Evolutionary conservation across 2,797 vertebrate species (phyloP).

Genomic region (Manis javanica): DNA sequence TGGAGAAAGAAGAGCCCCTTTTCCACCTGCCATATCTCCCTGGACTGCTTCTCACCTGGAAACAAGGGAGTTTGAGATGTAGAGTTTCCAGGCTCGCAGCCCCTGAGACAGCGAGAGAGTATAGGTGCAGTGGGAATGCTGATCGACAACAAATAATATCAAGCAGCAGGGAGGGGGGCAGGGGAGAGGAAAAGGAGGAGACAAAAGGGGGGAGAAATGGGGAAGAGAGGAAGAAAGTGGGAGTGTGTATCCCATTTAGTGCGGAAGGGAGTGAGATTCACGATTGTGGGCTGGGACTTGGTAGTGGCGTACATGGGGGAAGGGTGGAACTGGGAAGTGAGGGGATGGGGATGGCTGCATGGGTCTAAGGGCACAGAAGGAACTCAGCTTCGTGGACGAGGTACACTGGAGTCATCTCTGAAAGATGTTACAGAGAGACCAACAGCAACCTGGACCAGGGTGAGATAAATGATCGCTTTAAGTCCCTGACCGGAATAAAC

Average conservation of each 20-base stretch:
- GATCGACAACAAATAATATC: not conserved
- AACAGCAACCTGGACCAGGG: not conserved
- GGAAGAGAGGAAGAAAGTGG: not conserved
- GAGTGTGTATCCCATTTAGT: too few species aligned
- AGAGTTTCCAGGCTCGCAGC: not conserved
- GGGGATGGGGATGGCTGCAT: not conserved
- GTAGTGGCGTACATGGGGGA: too few species aligned
- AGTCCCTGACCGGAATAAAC: not conserved
- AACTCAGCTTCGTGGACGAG: not conserved
- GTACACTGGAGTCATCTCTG: not conserved
- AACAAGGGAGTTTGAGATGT: not conserved
- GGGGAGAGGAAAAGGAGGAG: too few species aligned
- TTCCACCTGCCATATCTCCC: not conserved
- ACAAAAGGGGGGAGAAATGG: too few species aligned
- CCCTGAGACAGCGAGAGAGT: not conserved
- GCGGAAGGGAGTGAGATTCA: not conserved
- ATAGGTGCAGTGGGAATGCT: not conserved
- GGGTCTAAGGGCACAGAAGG: not conserved
- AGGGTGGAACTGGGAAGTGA: rapidly evolving
- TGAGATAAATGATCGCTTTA: not conserved
- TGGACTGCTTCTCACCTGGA: not conserved
- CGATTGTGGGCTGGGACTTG: not conserved
- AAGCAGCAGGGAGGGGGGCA: not conserved
- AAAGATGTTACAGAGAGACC: not conserved
- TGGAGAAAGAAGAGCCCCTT: not conserved